Evolutionary conservation across 2,888 invertebrate genomes (phyloP), one percentile per base, ranked within the genome.

Genomic region (Drosophila tripunctata): DNA sequence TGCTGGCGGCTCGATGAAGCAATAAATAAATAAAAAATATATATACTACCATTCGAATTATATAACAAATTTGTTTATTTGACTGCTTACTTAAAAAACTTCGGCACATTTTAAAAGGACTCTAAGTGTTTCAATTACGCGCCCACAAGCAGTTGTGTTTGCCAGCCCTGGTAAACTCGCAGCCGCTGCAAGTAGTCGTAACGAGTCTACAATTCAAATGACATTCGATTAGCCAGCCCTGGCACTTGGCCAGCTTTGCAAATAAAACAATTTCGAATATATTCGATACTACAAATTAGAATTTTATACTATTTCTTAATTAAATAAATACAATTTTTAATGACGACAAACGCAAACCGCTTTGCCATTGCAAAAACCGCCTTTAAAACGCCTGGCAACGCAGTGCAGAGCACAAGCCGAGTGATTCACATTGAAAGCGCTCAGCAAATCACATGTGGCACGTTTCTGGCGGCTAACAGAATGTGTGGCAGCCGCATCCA

Each of bases 331-430:
- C 19, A 24, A 2, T 24, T 6, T 47, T 70, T 61, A 87, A 40
- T 47, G 66, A n/a, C 90, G 88, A 60, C 92, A 92, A 30, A 90
- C 80, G 52, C 92, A 92, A 24, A 92, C 89, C 14, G 85, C 84
- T 43, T 86, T 78, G 1, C 52, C 36, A 66, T 89, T 90, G 57
- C 92, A 92, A 47, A 90, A 89, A 17, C 92, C 92, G 2, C 92
- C 92, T 40, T 69, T 87, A 57, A 64, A 89, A 7, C 89, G 73
- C 21, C 71, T 76, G 1, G 74, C 54, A 0, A 92, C 10, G 27
- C 92, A 92, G 55, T 92, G 91, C 4, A 88, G 86, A 0, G 91
- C 92, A 73, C 92, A 92, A 40, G 90, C 92, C 4, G 91, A 76
- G 51, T 92, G 88, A 7, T 91, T 90, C 3, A 72, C 64, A 12